These are phyloP conservation scores for Brachionichthys hirsutus DNA, from an alignment of 2,113 vertebrate species.

Conservation along the genomic window DNA sequence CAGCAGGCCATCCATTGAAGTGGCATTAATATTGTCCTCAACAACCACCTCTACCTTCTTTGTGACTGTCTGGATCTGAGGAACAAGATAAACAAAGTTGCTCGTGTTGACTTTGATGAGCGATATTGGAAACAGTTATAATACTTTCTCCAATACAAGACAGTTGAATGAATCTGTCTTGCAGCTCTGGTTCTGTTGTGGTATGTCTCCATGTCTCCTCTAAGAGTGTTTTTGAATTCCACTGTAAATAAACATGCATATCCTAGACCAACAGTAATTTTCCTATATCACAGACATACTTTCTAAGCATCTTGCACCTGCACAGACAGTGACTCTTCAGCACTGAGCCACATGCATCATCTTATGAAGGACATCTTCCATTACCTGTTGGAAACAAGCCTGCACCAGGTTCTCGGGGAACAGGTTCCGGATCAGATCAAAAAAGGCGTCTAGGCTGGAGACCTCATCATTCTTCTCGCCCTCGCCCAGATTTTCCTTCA, in stretches of 20 bases:
- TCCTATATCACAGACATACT: background rate
- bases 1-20: conserved; percentile 80
- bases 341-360: background rate
- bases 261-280: background rate
- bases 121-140: background rate
- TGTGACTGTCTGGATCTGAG: conserved; percentile 94
- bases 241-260: background rate
- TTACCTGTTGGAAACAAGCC: conserved; percentile 98
- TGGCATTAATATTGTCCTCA: conserved; percentile 73
- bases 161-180: background rate
- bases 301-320: background rate
- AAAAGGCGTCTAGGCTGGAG: conserved; percentile 95
- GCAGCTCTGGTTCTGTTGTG: no score
- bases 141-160: background rate
- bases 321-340: background rate
- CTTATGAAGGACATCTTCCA: background rate
- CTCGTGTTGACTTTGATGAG: background rate
- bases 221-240: background rate
- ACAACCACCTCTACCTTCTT: conserved; percentile 85
- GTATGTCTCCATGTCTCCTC: background rate
- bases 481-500: conserved; percentile 91
- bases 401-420: conserved; percentile 98
- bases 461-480: conserved; percentile 94
- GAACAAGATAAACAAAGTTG: conserved; percentile 8
- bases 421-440: conserved; percentile 96